A percentile compares a stretch with the other conserved stretches of the same genome.
These are phyloP conservation scores for Neotoxoptera formosana DNA, from an alignment of 1,140 invertebrate genomes.

Conservation along the genomic window DNA sequence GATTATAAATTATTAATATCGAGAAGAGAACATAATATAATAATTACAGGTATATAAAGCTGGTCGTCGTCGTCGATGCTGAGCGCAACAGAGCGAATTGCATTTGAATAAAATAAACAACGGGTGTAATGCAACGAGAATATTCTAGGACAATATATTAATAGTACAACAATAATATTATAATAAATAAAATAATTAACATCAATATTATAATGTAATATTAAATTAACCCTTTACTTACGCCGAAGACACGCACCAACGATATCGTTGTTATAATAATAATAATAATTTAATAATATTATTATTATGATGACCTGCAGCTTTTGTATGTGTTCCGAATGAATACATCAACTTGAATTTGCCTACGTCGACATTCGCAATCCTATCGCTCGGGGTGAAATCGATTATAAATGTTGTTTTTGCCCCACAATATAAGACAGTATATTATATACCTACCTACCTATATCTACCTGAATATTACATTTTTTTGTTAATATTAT, in stretches of 20 bases:
- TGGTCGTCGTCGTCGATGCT: background rate
- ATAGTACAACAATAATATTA: background rate
- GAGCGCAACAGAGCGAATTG: background rate
- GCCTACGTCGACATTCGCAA: background rate
- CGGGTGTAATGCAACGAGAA: background rate
- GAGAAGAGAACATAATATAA: background rate
- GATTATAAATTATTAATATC: background rate
- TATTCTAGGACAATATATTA: background rate
- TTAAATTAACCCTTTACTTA: background rate
- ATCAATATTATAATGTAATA: background rate
- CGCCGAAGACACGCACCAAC: background rate
- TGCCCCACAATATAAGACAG: background rate
- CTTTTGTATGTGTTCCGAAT: background rate
- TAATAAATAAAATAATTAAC: background rate
- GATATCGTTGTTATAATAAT: background rate
- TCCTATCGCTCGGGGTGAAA: background rate
- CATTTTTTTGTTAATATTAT: too few species aligned
- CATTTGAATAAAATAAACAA: slow-evolving; percentile 1
- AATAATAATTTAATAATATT: background rate
- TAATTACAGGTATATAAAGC: background rate
- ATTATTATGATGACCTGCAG: background rate
- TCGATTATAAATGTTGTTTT: background rate
- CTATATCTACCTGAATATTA: too few species aligned
- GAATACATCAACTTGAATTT: background rate
- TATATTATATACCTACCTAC: background rate